These are phyloP conservation scores for Bembecia ichneumoniformis DNA, from an alignment of 2,888 invertebrate genomes.

Conservation along the genomic window DNA sequence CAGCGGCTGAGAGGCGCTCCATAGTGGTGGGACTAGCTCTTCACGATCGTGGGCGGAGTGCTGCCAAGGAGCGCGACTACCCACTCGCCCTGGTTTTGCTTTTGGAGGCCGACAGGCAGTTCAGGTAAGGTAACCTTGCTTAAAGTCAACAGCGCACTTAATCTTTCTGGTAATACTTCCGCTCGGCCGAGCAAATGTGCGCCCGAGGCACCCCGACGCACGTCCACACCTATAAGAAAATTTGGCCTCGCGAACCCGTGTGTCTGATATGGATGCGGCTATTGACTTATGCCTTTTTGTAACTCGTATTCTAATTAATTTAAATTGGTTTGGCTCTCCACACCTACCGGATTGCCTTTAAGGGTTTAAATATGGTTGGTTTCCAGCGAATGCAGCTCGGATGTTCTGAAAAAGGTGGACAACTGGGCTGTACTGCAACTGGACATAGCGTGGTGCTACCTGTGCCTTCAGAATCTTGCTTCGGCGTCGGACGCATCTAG, in stretches of 20 bases:
- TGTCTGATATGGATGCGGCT: too few species aligned
- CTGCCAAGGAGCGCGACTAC: constrained; percentile 76
- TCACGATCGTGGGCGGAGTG: constrained; percentile 83
- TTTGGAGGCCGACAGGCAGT: constrained; percentile 83
- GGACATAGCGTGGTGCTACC: constrained; percentile 92
- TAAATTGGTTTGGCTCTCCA: too few species aligned
- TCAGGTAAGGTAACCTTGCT: constrained; percentile 52
- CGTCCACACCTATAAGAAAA: too few species aligned
- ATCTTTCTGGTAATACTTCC: too few species aligned
- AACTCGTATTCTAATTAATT: too few species aligned
- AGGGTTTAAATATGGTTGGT: background rate
- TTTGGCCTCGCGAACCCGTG: too few species aligned
- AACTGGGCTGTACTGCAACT: constrained; percentile 87
- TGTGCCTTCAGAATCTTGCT: constrained; percentile 79
- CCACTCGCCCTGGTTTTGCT: constrained; percentile 80
- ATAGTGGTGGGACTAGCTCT: constrained; percentile 83
- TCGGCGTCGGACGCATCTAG: constrained; percentile 75
- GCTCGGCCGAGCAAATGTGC: too few species aligned
- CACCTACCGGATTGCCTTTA: too few species aligned
- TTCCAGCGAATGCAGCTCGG: constrained; percentile 76
- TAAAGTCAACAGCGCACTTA: too few species aligned
- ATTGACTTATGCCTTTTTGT: too few species aligned
- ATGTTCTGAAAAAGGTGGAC: constrained; percentile 79
- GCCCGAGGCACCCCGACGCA: too few species aligned
- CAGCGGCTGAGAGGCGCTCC: constrained; percentile 77